A percentile compares a stretch with the other conserved stretches of the same genome.
Evolutionary conservation across 2,113 vertebrate species (phyloP).

Genomic region (Pseudois nayaur): DNA sequence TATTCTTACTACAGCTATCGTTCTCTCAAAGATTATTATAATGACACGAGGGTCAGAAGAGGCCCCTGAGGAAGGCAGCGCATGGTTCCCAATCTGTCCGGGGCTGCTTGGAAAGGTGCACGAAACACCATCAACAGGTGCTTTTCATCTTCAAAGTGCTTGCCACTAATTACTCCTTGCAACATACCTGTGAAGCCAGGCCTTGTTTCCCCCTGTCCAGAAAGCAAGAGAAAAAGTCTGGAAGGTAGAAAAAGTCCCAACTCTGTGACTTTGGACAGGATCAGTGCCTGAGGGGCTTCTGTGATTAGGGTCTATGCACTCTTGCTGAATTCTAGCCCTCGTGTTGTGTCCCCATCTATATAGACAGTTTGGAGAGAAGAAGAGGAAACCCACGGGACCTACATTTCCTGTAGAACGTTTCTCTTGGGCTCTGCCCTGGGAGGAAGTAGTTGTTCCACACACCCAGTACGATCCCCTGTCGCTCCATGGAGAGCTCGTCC

Average conservation of each 20-base stretch:
- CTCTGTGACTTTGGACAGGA: background rate
- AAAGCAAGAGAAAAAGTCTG: background rate
- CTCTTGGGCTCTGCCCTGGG: conserved; percentile 68
- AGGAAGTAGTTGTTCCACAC: conserved; percentile 57
- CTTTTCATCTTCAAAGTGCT: conserved; percentile 82
- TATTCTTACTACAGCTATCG: conserved; percentile 43
- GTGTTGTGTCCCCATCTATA: background rate
- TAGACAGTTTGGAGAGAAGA: background rate
- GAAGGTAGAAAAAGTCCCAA: background rate
- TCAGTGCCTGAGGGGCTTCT: background rate
- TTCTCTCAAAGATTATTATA: conserved; percentile 39
- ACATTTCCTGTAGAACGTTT: conserved; percentile 80
- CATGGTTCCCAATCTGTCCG: conserved; percentile 9
- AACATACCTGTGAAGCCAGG: conserved; percentile 63
- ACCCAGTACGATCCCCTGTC: conserved; percentile 89
- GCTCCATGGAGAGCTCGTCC: conserved; percentile 75
- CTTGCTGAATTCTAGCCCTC: background rate
- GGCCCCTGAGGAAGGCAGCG: conserved; percentile 16
- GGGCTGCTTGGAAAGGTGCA: conserved; percentile 75
- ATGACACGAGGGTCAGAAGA: conserved; percentile 30
- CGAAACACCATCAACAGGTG: conserved; percentile 57
- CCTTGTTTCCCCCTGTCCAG: background rate
- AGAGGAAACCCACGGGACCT: conserved; percentile 48
- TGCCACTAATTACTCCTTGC: conserved; percentile 56
- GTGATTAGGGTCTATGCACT: background rate